Base-by-base conservation (phyloP, 1,140 invertebrate genomes). In the Ephestia elutella region DNA sequence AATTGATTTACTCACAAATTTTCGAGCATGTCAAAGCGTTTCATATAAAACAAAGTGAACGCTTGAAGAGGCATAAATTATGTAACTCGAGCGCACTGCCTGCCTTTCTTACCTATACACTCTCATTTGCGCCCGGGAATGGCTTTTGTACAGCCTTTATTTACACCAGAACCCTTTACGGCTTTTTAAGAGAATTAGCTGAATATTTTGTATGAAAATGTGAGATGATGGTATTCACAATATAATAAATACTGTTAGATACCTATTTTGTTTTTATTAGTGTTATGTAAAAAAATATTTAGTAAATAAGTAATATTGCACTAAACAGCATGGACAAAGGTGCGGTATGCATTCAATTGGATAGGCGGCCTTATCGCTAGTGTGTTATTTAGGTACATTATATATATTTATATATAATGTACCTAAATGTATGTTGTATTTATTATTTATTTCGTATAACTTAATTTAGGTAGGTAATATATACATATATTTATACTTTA, bases 1-100 rank as follows among this genome's bases (percentile, higher is more conserved):
- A 73, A 68, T 70, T 60, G 65, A 67, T 68, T 60, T 64, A 59
- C 56, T 66, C 59, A 63, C 60, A 73, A 68, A 70, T 68, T 68
- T 54, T 62, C 50, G 49, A 65, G 65, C 56, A 65, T 63, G 65
- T 73, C 66, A 69, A 68, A 73, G 60, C 56, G 61, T 53, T 54
- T 50, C 56, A 48, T 66, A 62, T 69, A 63, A 66, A 69, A 71
- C 71, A 74, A 67, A 62, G 57, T 67, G 63, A 68, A 60, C 64
- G 61, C 66, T 71, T 71, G 60, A 67, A 62, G 64, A 65, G 55
- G 54, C 60, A 64, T 66, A 59, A 71, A 69, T 73, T 68, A 68
- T 66, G 63, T 73, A 65, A 68, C 44, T 50, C 44, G 61, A 60
- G 51, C 56, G 17, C 18, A 48, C 50, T 25, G 28, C 38, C 55